These are phyloP conservation scores for Cotesia glomerata DNA, from an alignment of 1,140 invertebrate species.

Conservation along the genomic window DNA sequence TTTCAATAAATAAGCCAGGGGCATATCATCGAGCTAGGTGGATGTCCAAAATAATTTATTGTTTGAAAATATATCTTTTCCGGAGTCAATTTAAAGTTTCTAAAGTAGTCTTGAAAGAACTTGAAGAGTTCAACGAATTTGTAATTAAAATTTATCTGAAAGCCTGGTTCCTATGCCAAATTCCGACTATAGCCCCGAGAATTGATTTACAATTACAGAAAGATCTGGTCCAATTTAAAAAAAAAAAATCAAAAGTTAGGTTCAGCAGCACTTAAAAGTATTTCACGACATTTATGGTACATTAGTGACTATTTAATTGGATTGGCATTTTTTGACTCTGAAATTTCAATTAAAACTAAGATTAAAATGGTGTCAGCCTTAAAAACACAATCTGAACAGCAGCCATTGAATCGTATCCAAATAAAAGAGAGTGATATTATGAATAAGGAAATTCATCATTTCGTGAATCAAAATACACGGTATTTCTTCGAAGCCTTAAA, in stretches of 20 bases:
- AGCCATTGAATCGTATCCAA: conserved; percentile 11
- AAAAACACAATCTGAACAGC: conserved; percentile 10
- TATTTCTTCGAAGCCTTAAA: conserved; percentile 13
- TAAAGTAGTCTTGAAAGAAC: background rate
- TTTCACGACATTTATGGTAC: conserved; percentile 16
- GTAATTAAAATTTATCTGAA: conserved; percentile 23
- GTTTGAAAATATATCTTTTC: conserved; percentile 32
- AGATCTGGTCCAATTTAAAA: conserved; percentile 18
- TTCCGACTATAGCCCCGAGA: background rate
- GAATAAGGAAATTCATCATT: conserved; percentile 20
- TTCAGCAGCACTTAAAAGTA: conserved; percentile 15
- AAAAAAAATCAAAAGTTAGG: background rate
- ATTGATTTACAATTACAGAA: conserved; percentile 20
- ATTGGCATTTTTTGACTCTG: conserved; percentile 10
- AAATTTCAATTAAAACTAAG: conserved; percentile 15
- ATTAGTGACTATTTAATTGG: conserved; percentile 9
- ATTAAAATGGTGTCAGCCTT: conserved; percentile 27
- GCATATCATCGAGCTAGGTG: conserved; percentile 28
- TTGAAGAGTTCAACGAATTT: conserved; percentile 18
- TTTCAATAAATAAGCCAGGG: conserved; percentile 20
- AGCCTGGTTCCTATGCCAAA: conserved; percentile 19
- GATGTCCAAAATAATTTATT: conserved; percentile 29
- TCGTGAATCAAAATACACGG: conserved; percentile 23
- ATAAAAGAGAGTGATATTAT: conserved; percentile 13
- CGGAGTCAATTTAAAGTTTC: conserved; percentile 17